phyloP scores from a whole-genome alignment of 2,113 vertebrate species.

The Eurystomus gularis region DNA sequence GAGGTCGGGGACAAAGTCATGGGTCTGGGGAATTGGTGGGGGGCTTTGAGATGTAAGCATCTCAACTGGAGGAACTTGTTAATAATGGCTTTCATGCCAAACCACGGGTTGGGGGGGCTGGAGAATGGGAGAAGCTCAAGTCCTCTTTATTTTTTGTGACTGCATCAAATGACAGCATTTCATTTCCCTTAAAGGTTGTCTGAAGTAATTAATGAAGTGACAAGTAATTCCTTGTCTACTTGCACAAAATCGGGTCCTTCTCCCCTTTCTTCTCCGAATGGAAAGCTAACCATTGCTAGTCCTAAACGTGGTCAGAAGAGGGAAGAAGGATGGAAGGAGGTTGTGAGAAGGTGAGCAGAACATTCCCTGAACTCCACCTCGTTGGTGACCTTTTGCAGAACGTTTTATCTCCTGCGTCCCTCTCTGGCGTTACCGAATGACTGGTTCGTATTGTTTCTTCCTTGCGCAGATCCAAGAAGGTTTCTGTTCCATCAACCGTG shows the following conservation, averaged over 20 bases:
- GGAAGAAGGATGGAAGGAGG: constrained; percentile 99
- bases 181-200: constrained; percentile 78
- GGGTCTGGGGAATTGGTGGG: not conserved
- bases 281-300: constrained; percentile 95
- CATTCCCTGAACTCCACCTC: not conserved
- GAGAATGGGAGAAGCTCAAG: no score
- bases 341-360: constrained; percentile 87
- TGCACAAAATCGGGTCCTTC: constrained; percentile 91
- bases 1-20: not conserved
- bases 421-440: not conserved
- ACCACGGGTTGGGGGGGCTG: not conserved
- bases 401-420: not conserved
- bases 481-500: constrained; percentile 96
- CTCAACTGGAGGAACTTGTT: not conserved
- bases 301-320: constrained; percentile 97
- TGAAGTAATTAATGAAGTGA: constrained; percentile 82
- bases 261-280: constrained; percentile 91
- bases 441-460: not conserved
- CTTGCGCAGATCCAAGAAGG: constrained; percentile 91
- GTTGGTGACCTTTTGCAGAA: not conserved
- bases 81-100: not conserved
- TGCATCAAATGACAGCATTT: not conserved
- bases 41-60: not conserved
- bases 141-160: not conserved
- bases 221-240: constrained; percentile 86